Percentiles rank a stretch among this genome's conserved stretches.
phyloP scores from a whole-genome alignment of 2,113 vertebrate species.

The Cavia aperea region DNA sequence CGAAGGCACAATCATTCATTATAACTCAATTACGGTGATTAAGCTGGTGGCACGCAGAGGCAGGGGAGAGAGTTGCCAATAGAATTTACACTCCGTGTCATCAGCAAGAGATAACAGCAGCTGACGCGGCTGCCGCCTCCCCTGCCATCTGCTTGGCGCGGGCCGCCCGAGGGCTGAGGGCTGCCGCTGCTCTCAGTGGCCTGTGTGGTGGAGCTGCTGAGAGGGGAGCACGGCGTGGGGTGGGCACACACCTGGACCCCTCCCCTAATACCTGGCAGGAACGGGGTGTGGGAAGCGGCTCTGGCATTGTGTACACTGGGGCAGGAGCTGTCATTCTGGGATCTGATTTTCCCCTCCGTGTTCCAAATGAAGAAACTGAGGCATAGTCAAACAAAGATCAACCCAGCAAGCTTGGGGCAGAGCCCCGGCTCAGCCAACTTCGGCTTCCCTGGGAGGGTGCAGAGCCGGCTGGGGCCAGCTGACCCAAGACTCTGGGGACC shows the following conservation, averaged over 20 bases:
- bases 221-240: too few species aligned
- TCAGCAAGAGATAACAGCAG: conserved; percentile 75
- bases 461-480: neutral
- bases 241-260: neutral
- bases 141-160: conserved; percentile 76
- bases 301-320: neutral
- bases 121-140: conserved; percentile 68
- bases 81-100: conserved; percentile 75
- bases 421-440: too few species aligned
- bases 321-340: neutral
- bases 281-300: neutral
- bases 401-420: neutral
- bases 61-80: conserved; percentile 74
- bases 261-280: neutral
- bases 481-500: neutral
- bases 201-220: neutral
- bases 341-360: neutral
- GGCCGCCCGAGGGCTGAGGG: conserved; percentile 21
- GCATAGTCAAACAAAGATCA: neutral
- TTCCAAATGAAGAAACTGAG: conserved; percentile 38
- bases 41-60: conserved; percentile 77
- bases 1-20: conserved; percentile 75
- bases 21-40: conserved; percentile 83
- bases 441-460: neutral
- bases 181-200: conserved; percentile 2